Conservation (phyloP, 2,797 vertebrate genomes). For the Heterohyrax brucei region DNA sequence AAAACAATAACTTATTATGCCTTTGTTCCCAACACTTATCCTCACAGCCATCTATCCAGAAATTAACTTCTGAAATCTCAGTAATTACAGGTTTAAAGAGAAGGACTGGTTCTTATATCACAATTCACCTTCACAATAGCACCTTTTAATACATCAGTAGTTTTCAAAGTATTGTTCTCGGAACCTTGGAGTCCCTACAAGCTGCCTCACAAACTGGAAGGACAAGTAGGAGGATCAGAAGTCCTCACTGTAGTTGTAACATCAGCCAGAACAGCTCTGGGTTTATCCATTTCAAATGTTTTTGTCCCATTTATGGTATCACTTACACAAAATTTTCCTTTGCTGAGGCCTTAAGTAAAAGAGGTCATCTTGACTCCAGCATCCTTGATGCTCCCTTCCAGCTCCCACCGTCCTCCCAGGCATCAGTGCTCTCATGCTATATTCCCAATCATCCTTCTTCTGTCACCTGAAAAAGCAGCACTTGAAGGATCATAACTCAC, state of each 20-base stretch:
- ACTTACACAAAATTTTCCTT: not conserved
- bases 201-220: not conserved
- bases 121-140: not conserved
- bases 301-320: not conserved
- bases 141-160: not conserved
- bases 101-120: not conserved
- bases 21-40: not conserved
- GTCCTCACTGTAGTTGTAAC: not conserved
- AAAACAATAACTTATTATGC: not conserved
- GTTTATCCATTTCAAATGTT: not conserved
- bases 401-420: not conserved
- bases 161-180: not conserved
- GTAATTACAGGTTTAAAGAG: not conserved
- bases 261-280: not conserved
- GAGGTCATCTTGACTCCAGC: not conserved
- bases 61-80: slow-evolving; percentile 20
- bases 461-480: not conserved
- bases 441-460: not conserved
- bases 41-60: not conserved
- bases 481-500: not conserved
- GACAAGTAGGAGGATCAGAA: not conserved
- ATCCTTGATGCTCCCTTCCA: not conserved
- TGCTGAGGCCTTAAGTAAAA: not conserved
- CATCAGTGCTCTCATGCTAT: not conserved
- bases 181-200: fast-evolving